phyloP scores from a whole-genome alignment of 2,888 invertebrate genomes.

The Brachypalpus laphriformis region DNA sequence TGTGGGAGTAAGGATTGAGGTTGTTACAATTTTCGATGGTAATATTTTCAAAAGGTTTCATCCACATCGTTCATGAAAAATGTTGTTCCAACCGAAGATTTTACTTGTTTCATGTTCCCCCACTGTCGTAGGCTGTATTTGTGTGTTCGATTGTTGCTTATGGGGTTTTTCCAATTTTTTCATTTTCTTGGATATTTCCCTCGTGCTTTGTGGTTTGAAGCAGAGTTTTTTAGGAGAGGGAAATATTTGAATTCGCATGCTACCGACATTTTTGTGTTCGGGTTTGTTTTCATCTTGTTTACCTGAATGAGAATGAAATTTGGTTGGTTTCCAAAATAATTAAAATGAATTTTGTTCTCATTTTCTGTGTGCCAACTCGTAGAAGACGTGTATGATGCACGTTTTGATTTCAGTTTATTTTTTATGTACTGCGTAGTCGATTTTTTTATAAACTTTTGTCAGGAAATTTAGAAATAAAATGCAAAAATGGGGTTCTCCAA shows the following conservation, averaged over 20 bases:
- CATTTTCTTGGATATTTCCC: background rate
- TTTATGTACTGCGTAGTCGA: background rate
- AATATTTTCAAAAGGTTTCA: background rate
- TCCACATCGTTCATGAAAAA: background rate
- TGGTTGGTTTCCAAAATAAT: constrained; percentile 10
- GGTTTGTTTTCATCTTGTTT: background rate
- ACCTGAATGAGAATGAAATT: background rate
- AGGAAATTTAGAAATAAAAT: background rate
- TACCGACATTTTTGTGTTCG: background rate
- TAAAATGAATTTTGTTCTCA: background rate
- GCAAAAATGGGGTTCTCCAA: background rate
- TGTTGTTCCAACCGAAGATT: background rate
- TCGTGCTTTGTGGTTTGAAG: background rate
- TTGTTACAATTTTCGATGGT: background rate
- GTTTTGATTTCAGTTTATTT: background rate
- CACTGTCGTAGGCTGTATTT: background rate
- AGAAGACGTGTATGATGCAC: background rate
- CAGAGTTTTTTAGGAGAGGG: background rate
- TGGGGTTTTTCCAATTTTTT: background rate
- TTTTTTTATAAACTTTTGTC: background rate
- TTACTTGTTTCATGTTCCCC: background rate
- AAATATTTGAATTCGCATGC: constrained; percentile 2
- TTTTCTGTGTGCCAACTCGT: background rate
- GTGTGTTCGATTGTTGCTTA: background rate
- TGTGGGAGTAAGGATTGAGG: background rate